Evolutionary conservation across 2,888 invertebrate genomes (phyloP), one percentile per base, ranked within the genome.

Genomic region (Drosophila trichaetosa): DNA sequence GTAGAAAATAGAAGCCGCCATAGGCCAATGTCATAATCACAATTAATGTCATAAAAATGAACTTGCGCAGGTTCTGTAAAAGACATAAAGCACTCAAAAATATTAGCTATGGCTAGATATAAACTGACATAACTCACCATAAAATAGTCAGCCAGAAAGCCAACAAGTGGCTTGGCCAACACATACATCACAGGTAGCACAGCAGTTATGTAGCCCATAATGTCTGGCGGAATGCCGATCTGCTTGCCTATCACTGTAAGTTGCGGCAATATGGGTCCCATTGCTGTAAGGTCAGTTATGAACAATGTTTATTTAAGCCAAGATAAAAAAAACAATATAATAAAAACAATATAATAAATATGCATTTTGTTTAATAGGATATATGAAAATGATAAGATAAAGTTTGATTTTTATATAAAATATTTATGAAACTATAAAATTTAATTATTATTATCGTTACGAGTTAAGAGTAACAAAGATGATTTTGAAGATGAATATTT

Each of bases 191-290:
- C 94, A 0, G 97, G 97, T 71, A 97, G 92, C 2, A 96, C 94
- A 0, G 96, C 96, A 0, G 96, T 96, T 56, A 97, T 95, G 76
- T 94, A 94, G 3, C 97, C 97, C 96, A 97, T 97, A 0, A 96
- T 95, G 1, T 95, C 94, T 0, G 97, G 95, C 0, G 96, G 96
- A 31, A 97, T 94, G 11, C 97, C 97, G 79, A 97, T 93, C 92
- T 97, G 96, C 80, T 96, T 95, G 0, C 96, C 97, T 92, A 95
- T 96, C 16, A 97, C 97, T 68, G 96, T 94, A 52, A 97, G 92
- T 90, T 96, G 97, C 0, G 97, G 97, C 40, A 97, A 93, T 56
- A 97, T 95, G 0, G 97, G 97, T 0, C 97, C 97, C 93, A 97
- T 94, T 0, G 97, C 97, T 97, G 93, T 59, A 93, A 93, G 82